phyloP scores from a whole-genome alignment of 2,888 invertebrate genomes.

The Seira sanloemensis region DNA sequence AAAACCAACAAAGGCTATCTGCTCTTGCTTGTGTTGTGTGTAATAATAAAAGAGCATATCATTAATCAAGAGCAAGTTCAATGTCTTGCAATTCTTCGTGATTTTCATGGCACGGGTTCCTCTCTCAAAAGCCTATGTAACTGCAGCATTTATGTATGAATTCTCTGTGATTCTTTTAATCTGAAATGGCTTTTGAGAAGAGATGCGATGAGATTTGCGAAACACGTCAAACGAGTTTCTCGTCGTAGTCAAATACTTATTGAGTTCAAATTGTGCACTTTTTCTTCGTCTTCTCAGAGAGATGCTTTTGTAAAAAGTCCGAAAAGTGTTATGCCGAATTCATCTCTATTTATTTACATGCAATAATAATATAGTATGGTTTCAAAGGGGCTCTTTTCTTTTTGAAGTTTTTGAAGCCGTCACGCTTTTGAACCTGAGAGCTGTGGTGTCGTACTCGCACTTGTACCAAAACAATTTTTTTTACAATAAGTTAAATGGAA shows the following conservation, averaged over 20 bases:
- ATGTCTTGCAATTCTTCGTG: slow-evolving; percentile 12
- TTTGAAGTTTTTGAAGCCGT: slow-evolving; percentile 12
- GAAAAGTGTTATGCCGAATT: slow-evolving; percentile 8
- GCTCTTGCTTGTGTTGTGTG: too few species aligned
- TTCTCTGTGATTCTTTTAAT: neutral
- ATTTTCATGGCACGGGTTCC: neutral
- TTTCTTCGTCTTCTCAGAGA: too few species aligned
- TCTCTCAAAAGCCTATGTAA: too few species aligned
- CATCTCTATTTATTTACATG: too few species aligned
- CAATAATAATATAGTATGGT: too few species aligned
- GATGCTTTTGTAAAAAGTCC: neutral
- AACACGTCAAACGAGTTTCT: slow-evolving; percentile 60
- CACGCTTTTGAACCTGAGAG: slow-evolving; percentile 26
- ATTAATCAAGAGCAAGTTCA: slow-evolving; percentile 28
- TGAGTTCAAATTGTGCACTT: slow-evolving; percentile 55
- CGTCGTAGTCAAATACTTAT: slow-evolving; percentile 12
- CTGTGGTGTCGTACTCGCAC: neutral
- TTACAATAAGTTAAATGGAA: too few species aligned
- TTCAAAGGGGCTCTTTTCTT: too few species aligned
- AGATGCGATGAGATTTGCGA: slow-evolving; percentile 21
- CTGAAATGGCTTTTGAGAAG: neutral
- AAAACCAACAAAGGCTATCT: slow-evolving; percentile 1
- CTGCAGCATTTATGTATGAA: neutral
- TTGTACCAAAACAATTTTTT: too few species aligned
- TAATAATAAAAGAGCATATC: too few species aligned